Base-by-base conservation (phyloP, 1,140 invertebrate genomes). In the Manduca sexta region DNA sequence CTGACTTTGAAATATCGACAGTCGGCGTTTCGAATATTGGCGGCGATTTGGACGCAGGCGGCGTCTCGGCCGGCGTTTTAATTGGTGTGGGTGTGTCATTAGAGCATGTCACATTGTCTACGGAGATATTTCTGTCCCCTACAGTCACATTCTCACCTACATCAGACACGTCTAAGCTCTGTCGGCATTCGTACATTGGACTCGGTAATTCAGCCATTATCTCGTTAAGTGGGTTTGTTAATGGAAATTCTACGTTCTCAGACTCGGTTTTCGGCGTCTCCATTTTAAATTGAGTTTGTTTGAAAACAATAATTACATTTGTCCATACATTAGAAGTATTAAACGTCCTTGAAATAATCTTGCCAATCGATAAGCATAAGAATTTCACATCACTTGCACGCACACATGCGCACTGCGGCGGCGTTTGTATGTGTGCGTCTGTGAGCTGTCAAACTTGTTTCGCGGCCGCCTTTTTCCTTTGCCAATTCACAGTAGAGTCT, bases 371-470 rank as follows among this genome's bases (percentile, higher is more conserved):
- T 84, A 84, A 79, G 66, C 73, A 58, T 63, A 76, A 75, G 69
- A 74, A 81, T 70, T 80, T 76, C 72, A 80, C 78, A 82, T 78
- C 76, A 76, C 77, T 81, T 49, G 33, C 21, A 66, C 69, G 44
- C 74, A 75, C 65, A 84, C 78, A 74, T 73, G 65, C 69, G 69
- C 65, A 69, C 11, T 45, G 15, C 35, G 29, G n/a, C 46, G 42
- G 21, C 41, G 21, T 65, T 17, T 51, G 51, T 46, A 46, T 73
- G 70, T 77, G 64, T 81, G 75, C 52, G 58, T 63, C 41, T 43
- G 48, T 66, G 73, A 82, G 67, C 71, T 82, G 81, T 84, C 81
- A 84, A 80, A 84, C 80, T 64, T 56, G 80, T 84, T 80, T 74
- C 49, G 67, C 69, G 68, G 60, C 63, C 62, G 56, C 38, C 38